phyloP scores from a whole-genome alignment of 1,140 invertebrate genomes.

The Hirudo medicinalis region DNA sequence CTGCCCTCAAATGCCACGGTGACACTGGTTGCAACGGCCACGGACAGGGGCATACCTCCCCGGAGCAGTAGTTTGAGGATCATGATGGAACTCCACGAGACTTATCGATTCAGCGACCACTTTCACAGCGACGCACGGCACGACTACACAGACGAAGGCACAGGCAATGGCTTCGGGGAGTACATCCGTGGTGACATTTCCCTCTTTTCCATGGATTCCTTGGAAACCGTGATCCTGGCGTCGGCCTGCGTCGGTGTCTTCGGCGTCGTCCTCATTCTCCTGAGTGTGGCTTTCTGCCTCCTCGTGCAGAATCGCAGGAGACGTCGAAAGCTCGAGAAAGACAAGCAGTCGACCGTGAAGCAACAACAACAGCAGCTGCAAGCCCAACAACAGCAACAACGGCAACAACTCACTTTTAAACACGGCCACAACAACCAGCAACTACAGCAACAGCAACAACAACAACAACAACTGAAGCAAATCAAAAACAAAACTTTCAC shows the following conservation, averaged over 20 bases:
- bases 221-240: background rate
- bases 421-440: background rate
- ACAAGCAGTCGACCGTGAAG: constrained; percentile 2
- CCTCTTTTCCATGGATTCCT: too few relatives aligned
- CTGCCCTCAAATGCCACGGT: constrained; percentile 6
- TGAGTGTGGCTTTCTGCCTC: background rate
- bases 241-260: background rate
- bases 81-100: background rate
- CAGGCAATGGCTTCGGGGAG: too few relatives aligned
- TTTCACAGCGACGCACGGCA: constrained; percentile 6
- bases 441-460: background rate
- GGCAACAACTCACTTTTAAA: background rate
- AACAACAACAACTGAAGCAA: background rate
- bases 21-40: background rate
- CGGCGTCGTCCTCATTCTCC: background rate
- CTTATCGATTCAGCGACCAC: background rate
- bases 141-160: background rate
- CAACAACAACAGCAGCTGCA: background rate
- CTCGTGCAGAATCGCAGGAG: background rate
- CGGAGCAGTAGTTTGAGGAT: background rate
- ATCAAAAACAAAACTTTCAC: background rate
- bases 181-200: background rate
- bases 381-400: background rate
- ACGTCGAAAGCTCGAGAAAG: constrained; percentile 5
- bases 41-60: background rate